phyloP scores from a whole-genome alignment of 2,888 invertebrate species.

The Polymixis lichenea region DNA sequence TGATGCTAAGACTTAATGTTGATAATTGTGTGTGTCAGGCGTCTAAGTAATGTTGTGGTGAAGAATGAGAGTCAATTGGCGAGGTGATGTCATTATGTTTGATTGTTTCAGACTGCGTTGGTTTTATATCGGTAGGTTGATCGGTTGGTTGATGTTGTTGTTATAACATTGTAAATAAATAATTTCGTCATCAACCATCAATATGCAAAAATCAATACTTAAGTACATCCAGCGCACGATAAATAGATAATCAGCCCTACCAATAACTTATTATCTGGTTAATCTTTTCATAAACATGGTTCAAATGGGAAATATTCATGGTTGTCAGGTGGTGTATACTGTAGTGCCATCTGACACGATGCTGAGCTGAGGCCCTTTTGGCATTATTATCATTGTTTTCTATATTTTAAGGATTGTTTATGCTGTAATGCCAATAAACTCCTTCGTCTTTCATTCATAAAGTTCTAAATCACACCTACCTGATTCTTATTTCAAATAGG shows the following conservation, averaged over 20 bases:
- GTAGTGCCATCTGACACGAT: too few species aligned
- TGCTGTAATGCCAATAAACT: too few species aligned
- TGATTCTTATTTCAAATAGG: not conserved
- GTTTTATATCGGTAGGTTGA: constrained; percentile 37
- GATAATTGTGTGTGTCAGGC: constrained; percentile 30
- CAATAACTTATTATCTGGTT: not conserved
- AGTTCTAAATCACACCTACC: not conserved
- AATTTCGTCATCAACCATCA: not conserved
- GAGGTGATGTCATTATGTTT: constrained; percentile 69
- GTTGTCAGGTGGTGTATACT: too few species aligned
- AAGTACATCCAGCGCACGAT: not conserved
- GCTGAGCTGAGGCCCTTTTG: too few species aligned
- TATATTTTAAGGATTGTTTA: too few species aligned
- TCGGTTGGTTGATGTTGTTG: too few species aligned
- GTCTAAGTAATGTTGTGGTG: constrained; percentile 15
- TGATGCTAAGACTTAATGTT: constrained; percentile 5
- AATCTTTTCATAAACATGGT: not conserved
- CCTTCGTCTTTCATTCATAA: not conserved
- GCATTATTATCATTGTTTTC: too few species aligned
- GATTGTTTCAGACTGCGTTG: constrained; percentile 34
- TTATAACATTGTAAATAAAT: not conserved
- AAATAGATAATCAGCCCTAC: not conserved
- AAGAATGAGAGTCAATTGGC: constrained; percentile 74
- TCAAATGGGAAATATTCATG: too few species aligned
- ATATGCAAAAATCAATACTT: not conserved